Evolutionary conservation across 2,797 vertebrate genomes (phyloP), one percentile per base, ranked within the genome.

Genomic region (Falco concolor): DNA sequence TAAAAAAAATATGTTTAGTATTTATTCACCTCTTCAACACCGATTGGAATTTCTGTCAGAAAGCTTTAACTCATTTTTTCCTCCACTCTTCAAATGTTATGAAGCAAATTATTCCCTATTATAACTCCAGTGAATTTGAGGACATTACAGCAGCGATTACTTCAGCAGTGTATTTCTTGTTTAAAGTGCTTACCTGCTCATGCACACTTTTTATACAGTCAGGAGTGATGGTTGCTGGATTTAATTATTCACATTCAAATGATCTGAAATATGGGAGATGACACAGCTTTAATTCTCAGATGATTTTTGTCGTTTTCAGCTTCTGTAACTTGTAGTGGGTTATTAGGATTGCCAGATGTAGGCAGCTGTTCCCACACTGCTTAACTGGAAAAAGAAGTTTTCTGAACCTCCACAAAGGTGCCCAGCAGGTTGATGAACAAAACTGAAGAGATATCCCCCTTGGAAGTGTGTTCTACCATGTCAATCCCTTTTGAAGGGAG

Each of bases 41-140:
- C 78, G 79, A 78, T 61, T 91, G 47, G 30, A 91, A 91, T 94
- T 95, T 79, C 80, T 89, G 56, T 15, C 67, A 82, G 74, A 87
- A 93, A 89, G 52, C 25, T 84, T 90, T 91, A 94, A 89, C 23
- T 77, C 12, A 63, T 70, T 95, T 90, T 80, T 95, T 56, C 49
- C 49, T 74, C 27, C 42, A 70, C 34, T 47, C 74, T 79, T 89
- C 74, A 81, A 77, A 94, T 9, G 64, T 60, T 44, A 87, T 42
- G 49, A 80, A 94, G 53, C 52, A 94, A 94, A 83, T 90, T 82
- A 93, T 94, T 84, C 49, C 67, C 56, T 50, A 32, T 52, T 76
- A 11, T 63, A 93, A 84, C 54, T 86, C 50, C 45, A 65, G 30
- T 40, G 59, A 90, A 95, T 87, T 27, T 59, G 84, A 90, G 40